These are phyloP conservation scores for Aplochiton taeniatus DNA, from an alignment of 2,797 vertebrate genomes.

Conservation along the genomic window DNA sequence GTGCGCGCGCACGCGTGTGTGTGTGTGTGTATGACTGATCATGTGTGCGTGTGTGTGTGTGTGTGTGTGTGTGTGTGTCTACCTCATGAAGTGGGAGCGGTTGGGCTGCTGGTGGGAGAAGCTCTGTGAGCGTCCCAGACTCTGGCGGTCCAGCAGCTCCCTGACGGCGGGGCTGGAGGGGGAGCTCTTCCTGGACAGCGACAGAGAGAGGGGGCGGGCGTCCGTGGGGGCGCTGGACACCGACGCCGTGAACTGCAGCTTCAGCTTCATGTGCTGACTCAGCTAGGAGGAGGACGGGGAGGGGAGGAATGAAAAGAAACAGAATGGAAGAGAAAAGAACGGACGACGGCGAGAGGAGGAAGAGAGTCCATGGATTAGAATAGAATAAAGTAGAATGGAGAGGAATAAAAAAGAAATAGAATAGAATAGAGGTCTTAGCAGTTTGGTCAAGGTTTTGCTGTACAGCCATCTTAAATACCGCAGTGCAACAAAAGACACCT, in stretches of 20 bases:
- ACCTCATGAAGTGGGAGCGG: conserved; percentile 82
- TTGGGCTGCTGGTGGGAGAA: conserved; percentile 83
- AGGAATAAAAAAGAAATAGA: not conserved
- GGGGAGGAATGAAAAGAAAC: not conserved
- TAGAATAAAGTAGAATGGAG: not conserved
- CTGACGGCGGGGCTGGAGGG: conserved; percentile 77
- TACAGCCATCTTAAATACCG: no score
- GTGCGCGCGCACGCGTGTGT: not conserved
- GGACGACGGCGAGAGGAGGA: not conserved
- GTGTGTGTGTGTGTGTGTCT: conserved; percentile 11
- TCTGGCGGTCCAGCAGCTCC: conserved; percentile 78
- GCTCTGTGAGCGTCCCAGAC: conserved; percentile 81
- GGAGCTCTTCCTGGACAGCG: conserved; percentile 74
- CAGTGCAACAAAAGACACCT: not conserved
- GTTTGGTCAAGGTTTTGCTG: no score
- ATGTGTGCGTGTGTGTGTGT: not conserved
- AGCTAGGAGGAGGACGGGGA: conserved; percentile 65
- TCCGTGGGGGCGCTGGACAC: conserved; percentile 75
- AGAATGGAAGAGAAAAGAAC: not conserved
- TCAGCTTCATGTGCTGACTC: conserved; percentile 89
- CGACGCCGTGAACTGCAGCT: conserved; percentile 85
- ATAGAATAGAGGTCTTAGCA: not conserved
- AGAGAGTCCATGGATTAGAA: not conserved
- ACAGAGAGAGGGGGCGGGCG: conserved; percentile 70
- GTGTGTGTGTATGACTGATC: not conserved